Percentiles rank a stretch among this genome's conserved stretches.
Conservation (phyloP, 1,140 invertebrate species). For the Drosophila ambigua region DNA sequence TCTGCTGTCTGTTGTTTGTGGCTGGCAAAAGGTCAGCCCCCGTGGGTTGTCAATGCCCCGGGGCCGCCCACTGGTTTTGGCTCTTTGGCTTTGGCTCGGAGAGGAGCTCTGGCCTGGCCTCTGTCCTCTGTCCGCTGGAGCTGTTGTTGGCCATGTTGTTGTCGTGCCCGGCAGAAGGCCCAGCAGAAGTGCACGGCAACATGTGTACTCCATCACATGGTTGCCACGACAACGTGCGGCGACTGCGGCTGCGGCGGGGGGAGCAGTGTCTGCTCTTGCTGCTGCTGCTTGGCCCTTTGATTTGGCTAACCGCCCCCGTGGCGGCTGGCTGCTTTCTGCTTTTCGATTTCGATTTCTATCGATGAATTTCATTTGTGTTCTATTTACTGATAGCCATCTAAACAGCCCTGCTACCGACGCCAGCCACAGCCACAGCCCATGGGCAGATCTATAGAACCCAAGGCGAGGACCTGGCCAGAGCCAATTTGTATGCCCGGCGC, state of each 20-base stretch:
- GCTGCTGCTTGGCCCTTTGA: slow-evolving; percentile 44
- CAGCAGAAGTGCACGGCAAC: slow-evolving; percentile 43
- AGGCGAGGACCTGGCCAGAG: slow-evolving; percentile 42
- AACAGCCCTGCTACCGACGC: slow-evolving; percentile 72
- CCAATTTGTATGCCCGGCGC: slow-evolving; percentile 68
- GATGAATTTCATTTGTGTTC: slow-evolving; percentile 83
- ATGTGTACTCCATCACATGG: slow-evolving; percentile 81
- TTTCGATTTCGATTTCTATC: slow-evolving; percentile 76
- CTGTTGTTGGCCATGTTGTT: slow-evolving; percentile 38
- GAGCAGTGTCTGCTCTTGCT: neutral
- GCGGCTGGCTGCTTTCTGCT: slow-evolving; percentile 16
- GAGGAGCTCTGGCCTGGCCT: neutral
- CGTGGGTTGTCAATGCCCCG: slow-evolving; percentile 7
- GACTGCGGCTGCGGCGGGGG: too few species aligned
- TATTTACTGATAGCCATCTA: slow-evolving; percentile 83
- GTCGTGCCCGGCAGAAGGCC: slow-evolving; percentile 39
- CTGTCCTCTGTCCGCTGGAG: slow-evolving; percentile 11
- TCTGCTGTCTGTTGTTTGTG: slow-evolving; percentile 8
- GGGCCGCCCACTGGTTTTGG: slow-evolving; percentile 42
- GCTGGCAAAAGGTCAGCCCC: slow-evolving; percentile 70
- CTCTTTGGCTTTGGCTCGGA: neutral
- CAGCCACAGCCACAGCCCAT: slow-evolving; percentile 1
- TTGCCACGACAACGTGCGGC: slow-evolving; percentile 58
- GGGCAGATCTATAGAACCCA: slow-evolving; percentile 7
- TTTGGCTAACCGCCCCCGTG: slow-evolving; percentile 70